A percentile compares a stretch with the other conserved stretches of the same genome.
Conservation (phyloP, 2,888 invertebrate genomes). For the Sympetrum striolatum region DNA sequence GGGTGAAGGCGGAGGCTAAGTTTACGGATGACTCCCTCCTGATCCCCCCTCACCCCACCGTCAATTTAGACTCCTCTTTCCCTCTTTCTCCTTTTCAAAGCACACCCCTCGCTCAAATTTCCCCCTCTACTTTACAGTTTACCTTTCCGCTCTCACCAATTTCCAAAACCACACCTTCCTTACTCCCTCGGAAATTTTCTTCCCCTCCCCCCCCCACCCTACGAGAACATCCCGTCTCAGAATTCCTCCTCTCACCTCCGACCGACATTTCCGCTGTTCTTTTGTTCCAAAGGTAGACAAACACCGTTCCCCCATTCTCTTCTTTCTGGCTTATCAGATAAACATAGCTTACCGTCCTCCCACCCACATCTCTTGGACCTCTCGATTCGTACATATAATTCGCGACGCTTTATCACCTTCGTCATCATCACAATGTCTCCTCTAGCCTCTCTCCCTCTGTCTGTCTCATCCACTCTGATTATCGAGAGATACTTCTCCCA, state of each 20-base stretch:
- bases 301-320: not conserved
- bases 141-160: slow-evolving; percentile 24
- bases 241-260: slow-evolving; percentile 11
- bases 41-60: not conserved
- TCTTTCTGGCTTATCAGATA: not conserved
- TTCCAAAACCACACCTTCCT: not conserved
- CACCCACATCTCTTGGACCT: not conserved
- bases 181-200: not conserved
- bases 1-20: not conserved
- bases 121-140: not conserved
- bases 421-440: not conserved
- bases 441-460: not conserved
- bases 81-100: not conserved
- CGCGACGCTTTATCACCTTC: not conserved
- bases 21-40: slow-evolving; percentile 33
- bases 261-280: slow-evolving; percentile 13
- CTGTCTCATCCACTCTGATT: slow-evolving; percentile 16
- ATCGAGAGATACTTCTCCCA: not conserved
- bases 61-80: not conserved
- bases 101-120: not conserved
- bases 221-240: not conserved
- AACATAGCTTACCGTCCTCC: not conserved
- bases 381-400: not conserved
- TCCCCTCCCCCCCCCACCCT: not conserved
- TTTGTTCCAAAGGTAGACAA: slow-evolving; percentile 16